A percentile compares a stretch with the other conserved stretches of the same genome.
Conservation (phyloP, 2,888 invertebrate species). For the Cheilosia pagana region DNA sequence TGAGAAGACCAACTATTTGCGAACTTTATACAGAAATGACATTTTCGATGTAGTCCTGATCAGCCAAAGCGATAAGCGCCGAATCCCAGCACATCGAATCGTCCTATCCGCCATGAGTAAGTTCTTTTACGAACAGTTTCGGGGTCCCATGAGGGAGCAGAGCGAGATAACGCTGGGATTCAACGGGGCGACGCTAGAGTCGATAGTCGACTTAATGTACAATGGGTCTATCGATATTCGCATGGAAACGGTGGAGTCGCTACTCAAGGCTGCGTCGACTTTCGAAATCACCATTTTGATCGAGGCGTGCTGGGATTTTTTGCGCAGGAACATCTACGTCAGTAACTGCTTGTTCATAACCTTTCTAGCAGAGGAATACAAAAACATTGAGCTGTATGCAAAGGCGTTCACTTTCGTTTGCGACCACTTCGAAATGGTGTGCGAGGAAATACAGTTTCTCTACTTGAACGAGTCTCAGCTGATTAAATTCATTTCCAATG, state of each 20-base stretch:
- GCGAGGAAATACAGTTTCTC: background rate
- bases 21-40: background rate
- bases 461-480: background rate
- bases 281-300: background rate
- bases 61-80: background rate
- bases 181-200: background rate
- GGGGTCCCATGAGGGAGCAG: background rate
- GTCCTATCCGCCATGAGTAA: background rate
- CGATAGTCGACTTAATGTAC: conserved; percentile 2
- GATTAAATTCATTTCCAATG: background rate
- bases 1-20: background rate
- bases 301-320: background rate
- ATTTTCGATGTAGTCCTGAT: background rate
- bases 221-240: background rate
- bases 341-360: background rate
- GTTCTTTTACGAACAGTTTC: background rate
- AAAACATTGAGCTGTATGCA: background rate
- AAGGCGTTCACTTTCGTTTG: background rate
- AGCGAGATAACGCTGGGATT: background rate
- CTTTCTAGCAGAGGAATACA: background rate
- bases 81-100: background rate
- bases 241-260: background rate
- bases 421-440: background rate
- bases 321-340: background rate
- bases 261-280: background rate